A percentile compares a stretch with the other conserved stretches of the same genome.
phyloP scores from a whole-genome alignment of 2,888 invertebrate species.

The Yponomeuta malinellus region DNA sequence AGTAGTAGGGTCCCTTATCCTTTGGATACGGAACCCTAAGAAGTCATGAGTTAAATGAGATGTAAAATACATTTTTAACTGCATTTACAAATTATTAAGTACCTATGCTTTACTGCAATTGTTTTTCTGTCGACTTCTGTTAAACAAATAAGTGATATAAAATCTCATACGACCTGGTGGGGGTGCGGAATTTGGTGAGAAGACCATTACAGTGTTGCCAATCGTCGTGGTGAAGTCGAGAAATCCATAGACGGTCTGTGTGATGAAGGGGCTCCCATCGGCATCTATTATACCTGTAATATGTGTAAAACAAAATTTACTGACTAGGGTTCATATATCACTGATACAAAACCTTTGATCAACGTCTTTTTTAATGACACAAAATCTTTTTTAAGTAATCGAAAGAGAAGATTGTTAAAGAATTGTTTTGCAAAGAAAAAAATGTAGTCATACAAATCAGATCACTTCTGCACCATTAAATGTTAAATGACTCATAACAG shows the following conservation, averaged over 20 bases:
- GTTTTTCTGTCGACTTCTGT: no score
- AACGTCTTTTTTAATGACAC: neutral
- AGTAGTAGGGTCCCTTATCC: no score
- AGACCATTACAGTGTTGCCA: slow-evolving; percentile 95
- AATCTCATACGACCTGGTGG: slow-evolving; percentile 66
- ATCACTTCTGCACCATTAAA: slow-evolving; percentile 64
- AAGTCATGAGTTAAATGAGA: neutral
- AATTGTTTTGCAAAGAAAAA: slow-evolving; percentile 27
- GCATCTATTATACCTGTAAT: slow-evolving; percentile 30
- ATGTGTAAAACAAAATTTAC: neutral
- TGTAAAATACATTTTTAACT: neutral
- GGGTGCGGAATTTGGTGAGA: slow-evolving; percentile 90
- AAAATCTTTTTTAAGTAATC: slow-evolving; percentile 25
- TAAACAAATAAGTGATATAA: neutral
- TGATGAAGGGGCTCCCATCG: slow-evolving; percentile 71
- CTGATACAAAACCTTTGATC: neutral
- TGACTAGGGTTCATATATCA: neutral
- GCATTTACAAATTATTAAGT: neutral
- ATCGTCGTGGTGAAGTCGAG: slow-evolving; percentile 95
- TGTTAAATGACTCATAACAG: slow-evolving; percentile 61
- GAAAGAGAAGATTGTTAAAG: neutral
- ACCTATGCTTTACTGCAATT: neutral
- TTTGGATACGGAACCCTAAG: neutral
- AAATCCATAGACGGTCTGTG: slow-evolving; percentile 95
- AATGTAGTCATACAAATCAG: slow-evolving; percentile 44